Base-by-base conservation (phyloP, 1,140 invertebrate genomes). In the Drosophila novamexicana region DNA sequence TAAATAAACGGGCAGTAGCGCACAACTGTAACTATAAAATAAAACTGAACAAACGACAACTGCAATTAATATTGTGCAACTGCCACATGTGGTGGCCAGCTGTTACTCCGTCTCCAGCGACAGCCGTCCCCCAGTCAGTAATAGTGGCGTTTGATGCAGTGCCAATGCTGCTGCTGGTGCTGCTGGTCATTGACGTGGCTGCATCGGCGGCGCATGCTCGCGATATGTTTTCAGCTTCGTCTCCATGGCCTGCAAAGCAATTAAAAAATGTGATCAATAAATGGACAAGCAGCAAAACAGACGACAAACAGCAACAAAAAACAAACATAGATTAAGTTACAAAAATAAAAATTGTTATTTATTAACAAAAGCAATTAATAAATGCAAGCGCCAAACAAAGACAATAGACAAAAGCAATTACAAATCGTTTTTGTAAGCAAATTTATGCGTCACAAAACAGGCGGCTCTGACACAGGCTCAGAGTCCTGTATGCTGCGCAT, bases 141-240 rank as follows among this genome's bases (percentile, higher is more conserved):
- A 18, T 16, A 49, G 29, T 56, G 36, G 62, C 14, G 14, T 53
- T 22, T 62, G 73, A 14, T 74, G 50, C 69, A 73, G 7, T 58
- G 61, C 79, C 73, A 61, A 53, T 58, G 45, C 39, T 62, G 65
- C 18, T 40, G 58, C 40, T 18, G 66, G 68, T 75, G 66, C 29
- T 40, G 52, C 34, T 37, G 66, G 71, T 75, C 81, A 78, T 58
- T 81, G 91, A 7, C 91, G 79, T 50, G 91, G 91, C 44, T 81
- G 90, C 74, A 85, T 77, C 5, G 88, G 69, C 34, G 81, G 84
- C n/a, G 72, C 79, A 53, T 91, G 83, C 49, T 92, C 91, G 47
- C 91, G 88, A 69, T 92, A 92, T 32, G 91, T 90, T 77, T 92
- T 92, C 57, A 92, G 76, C 53, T 92, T 92, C 44, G 91, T 91